phyloP scores from a whole-genome alignment of 2,113 vertebrate genomes.

The Coptodon rendalli region DNA sequence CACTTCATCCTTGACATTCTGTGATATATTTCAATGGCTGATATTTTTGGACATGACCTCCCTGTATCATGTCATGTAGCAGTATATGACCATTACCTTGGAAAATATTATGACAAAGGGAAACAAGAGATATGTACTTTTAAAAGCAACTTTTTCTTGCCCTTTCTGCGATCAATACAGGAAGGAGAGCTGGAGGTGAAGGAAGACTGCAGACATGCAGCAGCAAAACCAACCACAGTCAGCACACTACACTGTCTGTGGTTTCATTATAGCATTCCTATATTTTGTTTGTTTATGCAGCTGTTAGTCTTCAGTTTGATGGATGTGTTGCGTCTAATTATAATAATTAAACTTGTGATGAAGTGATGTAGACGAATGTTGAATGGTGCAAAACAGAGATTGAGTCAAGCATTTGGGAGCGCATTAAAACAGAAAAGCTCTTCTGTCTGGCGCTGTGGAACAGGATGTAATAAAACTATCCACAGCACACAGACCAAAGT shows the following conservation, averaged over 20 bases:
- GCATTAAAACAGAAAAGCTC: background rate
- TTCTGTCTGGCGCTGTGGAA: background rate
- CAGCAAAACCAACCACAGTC: background rate
- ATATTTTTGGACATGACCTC: constrained; percentile 25
- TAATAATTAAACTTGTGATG: background rate
- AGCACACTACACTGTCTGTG: background rate
- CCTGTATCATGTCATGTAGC: background rate
- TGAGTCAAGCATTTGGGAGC: background rate
- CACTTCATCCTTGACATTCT: background rate
- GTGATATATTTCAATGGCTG: background rate
- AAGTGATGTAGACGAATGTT: background rate
- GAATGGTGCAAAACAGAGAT: background rate
- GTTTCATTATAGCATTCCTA: background rate
- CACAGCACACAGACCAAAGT: background rate
- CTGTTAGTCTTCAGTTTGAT: background rate
- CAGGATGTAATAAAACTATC: background rate
- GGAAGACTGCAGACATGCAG: background rate
- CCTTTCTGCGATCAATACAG: constrained; percentile 10
- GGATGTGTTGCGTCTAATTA: background rate
- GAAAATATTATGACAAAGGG: constrained; percentile 7
- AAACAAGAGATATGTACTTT: constrained; percentile 13
- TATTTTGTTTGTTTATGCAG: background rate
- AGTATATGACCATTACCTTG: background rate
- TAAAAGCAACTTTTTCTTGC: background rate
- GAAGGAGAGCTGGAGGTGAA: constrained; percentile 14